Conservation (phyloP, 1,140 invertebrate genomes). For the Drosophila bipectinata region DNA sequence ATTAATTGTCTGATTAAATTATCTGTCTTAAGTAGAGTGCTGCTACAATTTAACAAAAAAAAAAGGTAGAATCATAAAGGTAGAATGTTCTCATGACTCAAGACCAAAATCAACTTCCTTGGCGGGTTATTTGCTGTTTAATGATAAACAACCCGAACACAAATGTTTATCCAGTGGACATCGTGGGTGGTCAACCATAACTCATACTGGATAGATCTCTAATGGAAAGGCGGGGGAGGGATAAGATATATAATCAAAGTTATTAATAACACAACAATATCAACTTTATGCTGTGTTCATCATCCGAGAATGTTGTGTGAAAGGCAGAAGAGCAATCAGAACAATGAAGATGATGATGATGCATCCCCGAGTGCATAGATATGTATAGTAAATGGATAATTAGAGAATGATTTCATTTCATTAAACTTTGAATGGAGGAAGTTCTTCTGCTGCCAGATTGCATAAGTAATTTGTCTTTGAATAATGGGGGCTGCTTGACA, state of each 20-base stretch:
- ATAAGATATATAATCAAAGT: conserved; percentile 47
- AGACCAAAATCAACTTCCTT: conserved; percentile 27
- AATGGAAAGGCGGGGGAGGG: neutral
- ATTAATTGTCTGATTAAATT: neutral
- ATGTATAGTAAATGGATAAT: conserved; percentile 32
- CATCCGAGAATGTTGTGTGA: conserved; percentile 65
- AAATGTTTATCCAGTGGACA: conserved; percentile 49
- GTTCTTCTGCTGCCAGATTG: conserved; percentile 33
- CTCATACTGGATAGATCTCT: neutral
- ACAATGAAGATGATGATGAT: conserved; percentile 52
- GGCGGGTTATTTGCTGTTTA: conserved; percentile 24
- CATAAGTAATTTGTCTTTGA: conserved; percentile 24
- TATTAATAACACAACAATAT: conserved; percentile 72
- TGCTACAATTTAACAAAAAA: neutral
- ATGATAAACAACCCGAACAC: conserved; percentile 43
- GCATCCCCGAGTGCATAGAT: conserved; percentile 44
- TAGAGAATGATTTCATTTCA: conserved; percentile 50
- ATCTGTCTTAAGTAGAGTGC: conserved; percentile 9
- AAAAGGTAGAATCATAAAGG: neutral
- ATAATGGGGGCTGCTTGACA: conserved; percentile 1
- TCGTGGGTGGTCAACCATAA: conserved; percentile 62
- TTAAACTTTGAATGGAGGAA: conserved; percentile 36
- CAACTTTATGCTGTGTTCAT: conserved; percentile 52
- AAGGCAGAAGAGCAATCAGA: conserved; percentile 53
- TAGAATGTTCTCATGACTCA: conserved; percentile 33